Base-by-base conservation (phyloP, 1,140 invertebrate species). In the Listronotus bonariensis region DNA sequence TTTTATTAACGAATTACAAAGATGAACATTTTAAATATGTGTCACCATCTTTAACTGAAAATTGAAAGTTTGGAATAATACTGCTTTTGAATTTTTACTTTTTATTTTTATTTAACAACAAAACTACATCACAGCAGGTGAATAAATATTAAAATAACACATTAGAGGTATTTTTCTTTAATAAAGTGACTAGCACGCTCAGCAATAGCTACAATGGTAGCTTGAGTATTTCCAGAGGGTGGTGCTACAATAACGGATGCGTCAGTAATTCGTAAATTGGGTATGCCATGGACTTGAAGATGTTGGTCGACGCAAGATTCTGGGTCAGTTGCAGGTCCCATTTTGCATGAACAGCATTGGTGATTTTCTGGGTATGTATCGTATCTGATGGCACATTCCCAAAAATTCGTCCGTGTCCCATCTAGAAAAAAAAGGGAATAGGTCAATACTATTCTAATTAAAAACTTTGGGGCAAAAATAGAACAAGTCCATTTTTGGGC, bases 311-410 rank as follows among this genome's bases (percentile, higher is more conserved):
- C 89, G 0, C 92, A 90, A 0, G 90, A 85, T 9, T 80, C 72
- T 0, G 82, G 81, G 74, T 92, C 89, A 0, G 81, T 80, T 0
- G 80, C 63, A 0, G 86, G 84, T 0, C 91, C 91, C 90, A 93
- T 92, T 77, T 85, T 89, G 75, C 90, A 92, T 8, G 88, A 89
- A 3, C 89, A 91, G 0, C 88, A 89, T 77, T 93, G 91, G 79
- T 94, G 92, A 73, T 93, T 93, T 77, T 93, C 89, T 0, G 90
- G 87, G 0, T 86, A 87, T 0, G 91, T 92, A 18, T 88, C 85
- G 69, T 86, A 83, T 46, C 86, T 81, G 3, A 90, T 83, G 0
- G 90, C 89, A 69, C 92, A 93, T 74, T 89, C 86, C 89, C 91
- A 92, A 76, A n/a, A 91, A 93, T 0, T 85, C 85, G 74, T 92